Conservation (phyloP, 2,113 vertebrate genomes). For the Microtus montanus region DNA sequence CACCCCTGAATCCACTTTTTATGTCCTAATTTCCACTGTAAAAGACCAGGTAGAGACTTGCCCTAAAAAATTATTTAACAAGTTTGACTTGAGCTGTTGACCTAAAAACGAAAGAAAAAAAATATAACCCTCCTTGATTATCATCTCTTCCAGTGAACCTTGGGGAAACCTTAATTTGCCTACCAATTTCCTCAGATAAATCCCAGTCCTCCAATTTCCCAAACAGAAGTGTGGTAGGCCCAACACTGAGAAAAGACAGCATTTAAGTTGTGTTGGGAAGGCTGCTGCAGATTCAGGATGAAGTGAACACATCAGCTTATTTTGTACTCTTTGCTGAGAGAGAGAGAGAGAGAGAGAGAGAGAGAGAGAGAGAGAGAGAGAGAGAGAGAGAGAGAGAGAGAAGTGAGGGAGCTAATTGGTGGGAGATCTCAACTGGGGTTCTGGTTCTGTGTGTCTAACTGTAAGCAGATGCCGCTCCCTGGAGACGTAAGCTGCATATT, state of each 20-base stretch:
- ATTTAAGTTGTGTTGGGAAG: not conserved
- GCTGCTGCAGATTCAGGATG: not conserved
- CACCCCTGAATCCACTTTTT: too few relatives aligned
- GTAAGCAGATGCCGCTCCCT: not conserved
- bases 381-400: too few relatives aligned
- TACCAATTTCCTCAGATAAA: slow-evolving; percentile 36
- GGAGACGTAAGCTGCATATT: not conserved
- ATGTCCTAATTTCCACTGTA: not conserved
- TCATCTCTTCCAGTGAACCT: not conserved
- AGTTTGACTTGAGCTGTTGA: slow-evolving; percentile 37
- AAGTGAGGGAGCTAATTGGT: not conserved
- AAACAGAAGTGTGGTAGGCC: not conserved
- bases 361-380: too few relatives aligned
- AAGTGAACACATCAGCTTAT: not conserved
- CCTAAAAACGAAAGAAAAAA: not conserved
- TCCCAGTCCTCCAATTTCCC: not conserved
- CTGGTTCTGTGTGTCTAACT: not conserved
- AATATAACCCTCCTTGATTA: not conserved
- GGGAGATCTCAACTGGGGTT: not conserved
- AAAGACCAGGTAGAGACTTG: not conserved
- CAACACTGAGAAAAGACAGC: not conserved
- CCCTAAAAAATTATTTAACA: slow-evolving; percentile 6
- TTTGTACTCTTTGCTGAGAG: not conserved
- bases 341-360: too few relatives aligned
- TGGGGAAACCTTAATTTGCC: slow-evolving; percentile 8